These are phyloP conservation scores for Andinoacara biseriatus DNA, from an alignment of 2,113 vertebrate species.

Conservation along the genomic window DNA sequence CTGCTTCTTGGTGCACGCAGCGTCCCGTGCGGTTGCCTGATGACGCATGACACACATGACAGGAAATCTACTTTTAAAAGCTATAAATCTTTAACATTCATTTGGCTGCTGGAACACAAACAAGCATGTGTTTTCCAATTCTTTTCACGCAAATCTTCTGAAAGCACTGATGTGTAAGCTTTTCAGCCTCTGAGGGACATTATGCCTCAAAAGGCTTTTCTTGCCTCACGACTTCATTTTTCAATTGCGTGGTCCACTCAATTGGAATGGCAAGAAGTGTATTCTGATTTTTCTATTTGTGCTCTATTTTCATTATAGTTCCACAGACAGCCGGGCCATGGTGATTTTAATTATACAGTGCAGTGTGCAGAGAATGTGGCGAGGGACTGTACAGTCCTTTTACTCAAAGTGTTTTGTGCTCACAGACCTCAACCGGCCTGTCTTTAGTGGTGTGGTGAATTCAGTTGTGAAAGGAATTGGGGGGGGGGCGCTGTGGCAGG, in stretches of 20 bases:
- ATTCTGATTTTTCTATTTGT: constrained; percentile 27
- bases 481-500: constrained; percentile 22
- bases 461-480: constrained; percentile 51
- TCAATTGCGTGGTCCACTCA: constrained; percentile 21
- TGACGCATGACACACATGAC: not conserved
- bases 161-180: constrained; percentile 29
- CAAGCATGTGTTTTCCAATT: constrained; percentile 20
- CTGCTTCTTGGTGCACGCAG: not conserved
- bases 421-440: constrained; percentile 4
- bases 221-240: constrained; percentile 39
- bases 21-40: constrained; percentile 13
- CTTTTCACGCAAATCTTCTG: constrained; percentile 42
- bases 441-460: constrained; percentile 44
- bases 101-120: constrained; percentile 39
- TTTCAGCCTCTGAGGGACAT: not conserved
- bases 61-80: constrained; percentile 31
- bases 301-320: constrained; percentile 34
- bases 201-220: constrained; percentile 27
- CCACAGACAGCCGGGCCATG: constrained; percentile 9
- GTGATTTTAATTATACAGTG: constrained; percentile 57
- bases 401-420: constrained; percentile 38
- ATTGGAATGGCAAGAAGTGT: constrained; percentile 19
- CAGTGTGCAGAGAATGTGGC: constrained; percentile 40
- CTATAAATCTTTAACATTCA: constrained; percentile 41
- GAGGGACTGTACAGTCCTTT: constrained; percentile 34